phyloP scores from a whole-genome alignment of 2,888 invertebrate genomes.

The Matsumyia berberina region DNA sequence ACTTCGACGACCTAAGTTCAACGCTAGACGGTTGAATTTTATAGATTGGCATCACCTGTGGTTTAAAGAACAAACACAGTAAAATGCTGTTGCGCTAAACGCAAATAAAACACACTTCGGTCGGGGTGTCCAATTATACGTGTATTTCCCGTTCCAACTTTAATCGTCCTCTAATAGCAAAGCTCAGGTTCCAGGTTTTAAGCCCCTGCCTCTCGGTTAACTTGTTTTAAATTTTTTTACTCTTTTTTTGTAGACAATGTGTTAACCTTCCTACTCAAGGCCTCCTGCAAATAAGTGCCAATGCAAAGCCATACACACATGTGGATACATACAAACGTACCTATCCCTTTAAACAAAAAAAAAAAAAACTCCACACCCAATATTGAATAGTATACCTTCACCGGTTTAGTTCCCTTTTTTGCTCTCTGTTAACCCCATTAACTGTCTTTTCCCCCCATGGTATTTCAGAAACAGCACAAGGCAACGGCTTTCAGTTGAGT shows the following conservation, averaged over 20 bases:
- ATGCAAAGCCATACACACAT: constrained; percentile 20
- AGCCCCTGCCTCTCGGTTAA: no score
- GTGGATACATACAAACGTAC: constrained; percentile 10
- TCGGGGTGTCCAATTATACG: no score
- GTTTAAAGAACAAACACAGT: no score
- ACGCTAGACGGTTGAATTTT: no score
- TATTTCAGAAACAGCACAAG: constrained; percentile 55
- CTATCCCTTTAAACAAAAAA: not conserved
- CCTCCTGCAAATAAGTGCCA: constrained; percentile 40
- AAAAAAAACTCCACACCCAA: constrained; percentile 14
- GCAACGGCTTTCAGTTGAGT: constrained; percentile 70
- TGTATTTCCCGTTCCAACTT: no score
- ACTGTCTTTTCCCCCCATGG: constrained; percentile 54
- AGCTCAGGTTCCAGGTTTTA: no score
- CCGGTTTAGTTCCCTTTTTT: constrained; percentile 24
- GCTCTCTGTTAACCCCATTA: constrained; percentile 61
- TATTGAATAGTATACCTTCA: constrained; percentile 49
- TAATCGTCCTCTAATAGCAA: no score
- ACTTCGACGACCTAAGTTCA: no score
- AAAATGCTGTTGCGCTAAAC: no score
- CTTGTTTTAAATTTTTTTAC: no score
- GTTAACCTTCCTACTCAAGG: constrained; percentile 15
- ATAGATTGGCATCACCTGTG: no score
- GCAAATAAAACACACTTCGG: no score
- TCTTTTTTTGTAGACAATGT: not conserved